Evolutionary conservation across 92 coral and sea anemone genomes (phyloP).

Genomic region (Siderastrea siderea): DNA sequence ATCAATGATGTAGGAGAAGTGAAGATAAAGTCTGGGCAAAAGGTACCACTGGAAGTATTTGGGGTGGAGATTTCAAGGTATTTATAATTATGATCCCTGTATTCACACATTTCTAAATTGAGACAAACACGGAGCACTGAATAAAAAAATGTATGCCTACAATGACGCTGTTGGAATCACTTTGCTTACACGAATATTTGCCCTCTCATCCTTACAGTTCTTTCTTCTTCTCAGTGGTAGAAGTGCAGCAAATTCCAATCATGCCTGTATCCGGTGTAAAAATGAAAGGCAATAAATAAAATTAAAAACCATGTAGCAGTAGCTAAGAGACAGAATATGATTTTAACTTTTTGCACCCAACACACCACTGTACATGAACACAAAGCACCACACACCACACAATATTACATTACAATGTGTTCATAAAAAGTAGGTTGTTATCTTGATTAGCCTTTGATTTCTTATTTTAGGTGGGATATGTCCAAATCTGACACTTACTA

Average conservation of each 20-base stretch:
- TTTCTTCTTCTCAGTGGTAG: slow-evolving; percentile 61
- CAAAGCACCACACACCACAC: neutral
- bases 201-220: slow-evolving; percentile 33
- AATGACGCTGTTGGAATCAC: neutral
- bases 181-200: neutral
- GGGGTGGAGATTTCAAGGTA: slow-evolving; percentile 27
- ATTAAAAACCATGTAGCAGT: neutral
- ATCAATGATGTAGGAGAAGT: slow-evolving; percentile 55
- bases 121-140: neutral
- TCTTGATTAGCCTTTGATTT: neutral
- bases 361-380: no score
- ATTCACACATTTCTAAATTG: neutral
- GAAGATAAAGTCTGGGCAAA: slow-evolving; percentile 52
- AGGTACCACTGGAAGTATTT: slow-evolving; percentile 67
- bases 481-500: slow-evolving; percentile 23
- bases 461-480: slow-evolving; percentile 56
- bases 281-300: neutral
- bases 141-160: neutral
- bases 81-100: neutral
- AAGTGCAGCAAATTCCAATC: slow-evolving; percentile 41
- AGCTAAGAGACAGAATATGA: neutral
- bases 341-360: neutral
- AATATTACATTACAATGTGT: neutral
- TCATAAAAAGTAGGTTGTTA: neutral
- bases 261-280: slow-evolving; percentile 57